Base-by-base conservation (phyloP, 2,797 vertebrate species). In the Tolypeutes matacus region DNA sequence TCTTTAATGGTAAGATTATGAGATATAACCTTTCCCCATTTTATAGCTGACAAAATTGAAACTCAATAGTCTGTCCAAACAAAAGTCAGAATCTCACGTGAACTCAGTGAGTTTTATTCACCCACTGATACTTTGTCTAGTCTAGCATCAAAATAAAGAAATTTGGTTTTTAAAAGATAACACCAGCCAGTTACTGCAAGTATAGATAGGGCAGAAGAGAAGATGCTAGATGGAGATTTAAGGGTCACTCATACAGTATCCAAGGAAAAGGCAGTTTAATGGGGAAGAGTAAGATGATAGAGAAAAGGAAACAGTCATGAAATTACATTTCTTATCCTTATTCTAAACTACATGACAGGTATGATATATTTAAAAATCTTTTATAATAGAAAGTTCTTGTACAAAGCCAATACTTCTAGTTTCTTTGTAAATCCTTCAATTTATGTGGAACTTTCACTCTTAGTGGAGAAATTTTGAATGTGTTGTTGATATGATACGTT, bases 21-120 rank as follows among this genome's bases (percentile, higher is more conserved):
- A 13, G 27, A n/a, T 70, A 7, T 84, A 64, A 89, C 88, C 84
- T 98, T 93, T 96, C 97, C 97, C 87, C 94, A 3, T 97, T 97
- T 97, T 96, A 95, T 96, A 95, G 94, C 89, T 95, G 93, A 72
- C 90, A 88, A 96, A 97, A 97, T 83, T 96, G 87, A 97, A 69
- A n/a, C 65, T n/a, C 25, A 67, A 31, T 42, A 86, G 31, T 10
- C 73, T 83, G 11, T 62, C 56, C 62, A 69, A 82, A 80, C 31
- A 29, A 65, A 89, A 92, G 46, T 85, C 39, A 69, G 23, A 89
- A 62, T 93, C 53, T 94, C 72, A 10, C 42, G 93, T 76, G 42
- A 84, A 87, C 36, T 29, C 25, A 73, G 0, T 46, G 58, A 64
- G 3, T 83, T 78, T 82, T 86, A 34, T 42, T 46, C 39, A 67